phyloP scores from a whole-genome alignment of 2,888 invertebrate genomes.

The Mesoligia furuncula region DNA sequence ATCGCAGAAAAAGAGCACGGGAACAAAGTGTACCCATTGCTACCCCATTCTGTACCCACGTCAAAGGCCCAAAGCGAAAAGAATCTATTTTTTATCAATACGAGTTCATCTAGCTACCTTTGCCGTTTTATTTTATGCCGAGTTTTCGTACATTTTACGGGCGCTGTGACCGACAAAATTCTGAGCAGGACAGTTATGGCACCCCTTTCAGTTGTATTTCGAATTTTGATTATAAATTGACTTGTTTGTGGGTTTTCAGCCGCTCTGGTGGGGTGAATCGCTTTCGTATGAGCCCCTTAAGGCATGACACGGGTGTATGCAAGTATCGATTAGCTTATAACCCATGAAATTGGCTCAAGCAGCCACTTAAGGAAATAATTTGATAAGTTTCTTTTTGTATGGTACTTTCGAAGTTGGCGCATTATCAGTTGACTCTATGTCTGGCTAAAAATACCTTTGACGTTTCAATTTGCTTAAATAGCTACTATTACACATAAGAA shows the following conservation, averaged over 20 bases:
- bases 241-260: conserved; percentile 19
- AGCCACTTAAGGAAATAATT: neutral
- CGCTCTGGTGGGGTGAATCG: conserved; percentile 15
- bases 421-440: neutral
- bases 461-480: neutral
- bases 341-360: conserved; percentile 24
- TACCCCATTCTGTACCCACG: conserved; percentile 20
- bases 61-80: conserved; percentile 50
- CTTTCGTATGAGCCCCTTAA: conserved; percentile 39
- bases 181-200: conserved; percentile 36
- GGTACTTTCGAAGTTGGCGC: neutral
- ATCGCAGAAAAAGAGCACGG: neutral
- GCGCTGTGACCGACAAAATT: conserved; percentile 55
- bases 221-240: conserved; percentile 51
- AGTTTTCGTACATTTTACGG: conserved; percentile 51
- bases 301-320: conserved; percentile 41
- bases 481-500: neutral
- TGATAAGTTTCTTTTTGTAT: conserved; percentile 22
- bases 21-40: conserved; percentile 14
- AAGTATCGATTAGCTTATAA: conserved; percentile 46
- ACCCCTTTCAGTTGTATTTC: conserved; percentile 26
- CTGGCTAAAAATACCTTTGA: neutral
- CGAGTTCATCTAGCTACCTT: conserved; percentile 53
- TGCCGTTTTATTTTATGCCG: conserved; percentile 52
- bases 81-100: conserved; percentile 61